Evolutionary conservation across 2,113 vertebrate genomes (phyloP), one percentile per base, ranked within the genome.

Genomic region (Sclerurus mexicanus): DNA sequence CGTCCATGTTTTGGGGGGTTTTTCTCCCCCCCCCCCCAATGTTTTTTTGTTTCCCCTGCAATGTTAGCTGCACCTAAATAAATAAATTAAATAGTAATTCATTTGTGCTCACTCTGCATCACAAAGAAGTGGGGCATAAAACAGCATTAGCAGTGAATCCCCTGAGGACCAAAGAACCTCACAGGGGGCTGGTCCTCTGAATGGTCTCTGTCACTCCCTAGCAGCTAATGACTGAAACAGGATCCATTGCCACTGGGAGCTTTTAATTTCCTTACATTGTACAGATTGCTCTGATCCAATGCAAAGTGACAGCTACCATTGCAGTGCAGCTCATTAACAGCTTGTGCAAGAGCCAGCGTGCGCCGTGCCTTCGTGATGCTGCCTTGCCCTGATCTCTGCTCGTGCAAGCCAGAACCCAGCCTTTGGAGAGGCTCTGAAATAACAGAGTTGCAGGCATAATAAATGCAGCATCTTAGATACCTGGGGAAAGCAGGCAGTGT

Each of bases 181-280:
- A 93, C 93, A 92, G 97, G 96, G 95, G 89, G 91, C 95, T 97
- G 97, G 97, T 97, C 95, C 95, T 98, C 97, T 98, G 97, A 98
- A 98, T 98, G 98, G 96, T 96, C 75, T 94, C 96, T 92, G 82
- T 96, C 96, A 96, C 95, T 98, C 93, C 95, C 96, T 95, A 37
- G 82, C 88, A 97, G 95, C 97, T 98, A 98, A 97, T 98, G 97
- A 98, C 98, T 98, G 97, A 98, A 98, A 98, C 96, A 89, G 98
- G 96, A 97, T 98, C 98, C 96, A 95, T 96, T 85, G 97, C 98
- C 97, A 98, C 95, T 68, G 95, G 98, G 98, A 98, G 97, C 98
- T 98, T 98, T 98, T 98, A 98, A 98, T 98, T 98, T 98, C 98
- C 96, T 98, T 98, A 97, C 97, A 97, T 97, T 97, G 97, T 98